These are phyloP conservation scores for Phalacrocorax pelagicus DNA, from an alignment of 2,113 vertebrate species.

Conservation along the genomic window DNA sequence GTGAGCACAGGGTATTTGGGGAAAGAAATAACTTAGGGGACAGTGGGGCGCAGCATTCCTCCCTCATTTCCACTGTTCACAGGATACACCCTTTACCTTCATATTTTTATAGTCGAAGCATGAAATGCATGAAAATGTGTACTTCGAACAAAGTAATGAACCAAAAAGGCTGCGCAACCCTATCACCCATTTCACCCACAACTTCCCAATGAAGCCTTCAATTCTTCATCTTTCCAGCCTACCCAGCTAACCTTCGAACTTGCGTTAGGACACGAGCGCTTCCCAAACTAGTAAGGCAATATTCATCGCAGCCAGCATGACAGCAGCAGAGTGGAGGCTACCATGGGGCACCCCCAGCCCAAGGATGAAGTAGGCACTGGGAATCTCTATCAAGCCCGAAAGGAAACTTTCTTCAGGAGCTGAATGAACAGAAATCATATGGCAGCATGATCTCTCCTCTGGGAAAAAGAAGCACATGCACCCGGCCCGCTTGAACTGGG, in stretches of 20 bases:
- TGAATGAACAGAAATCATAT: neutral
- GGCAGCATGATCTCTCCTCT: neutral
- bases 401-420: neutral
- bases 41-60: neutral
- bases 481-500: rapidly evolving
- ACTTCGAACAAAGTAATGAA: neutral
- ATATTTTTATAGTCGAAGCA: neutral
- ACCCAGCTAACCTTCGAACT: neutral
- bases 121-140: neutral
- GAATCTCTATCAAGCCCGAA: neutral
- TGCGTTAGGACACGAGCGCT: neutral
- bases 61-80: neutral
- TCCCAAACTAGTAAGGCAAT: neutral
- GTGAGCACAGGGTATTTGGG: neutral
- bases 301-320: neutral
- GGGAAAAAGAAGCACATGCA: neutral
- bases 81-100: neutral
- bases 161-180: neutral
- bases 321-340: neutral
- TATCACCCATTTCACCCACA: neutral
- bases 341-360: neutral
- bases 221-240: neutral
- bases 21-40: neutral
- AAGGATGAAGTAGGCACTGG: neutral
- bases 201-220: neutral